A percentile compares a stretch with the other conserved stretches of the same genome.
Conservation (phyloP, 2,797 vertebrate species). For the Taenioides sp. region DNA sequence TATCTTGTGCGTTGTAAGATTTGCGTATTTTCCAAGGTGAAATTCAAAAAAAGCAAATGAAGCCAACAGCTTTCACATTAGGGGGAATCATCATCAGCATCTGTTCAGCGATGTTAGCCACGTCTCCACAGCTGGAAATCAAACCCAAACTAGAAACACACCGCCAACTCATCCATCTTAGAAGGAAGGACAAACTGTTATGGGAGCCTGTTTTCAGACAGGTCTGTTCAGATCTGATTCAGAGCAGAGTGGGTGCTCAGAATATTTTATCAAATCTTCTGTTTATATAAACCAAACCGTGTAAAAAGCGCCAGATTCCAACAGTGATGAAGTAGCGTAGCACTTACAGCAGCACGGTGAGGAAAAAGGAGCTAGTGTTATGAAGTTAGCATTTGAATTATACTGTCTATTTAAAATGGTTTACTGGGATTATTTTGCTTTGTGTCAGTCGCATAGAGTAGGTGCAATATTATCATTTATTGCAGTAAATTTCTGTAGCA, state of each 20-base stretch:
- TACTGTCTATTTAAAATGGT: no score
- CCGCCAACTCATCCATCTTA: conserved; percentile 6
- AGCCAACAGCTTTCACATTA: neutral
- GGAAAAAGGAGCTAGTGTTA: neutral
- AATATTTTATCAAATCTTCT: neutral
- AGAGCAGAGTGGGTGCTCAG: neutral
- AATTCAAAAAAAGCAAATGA: neutral
- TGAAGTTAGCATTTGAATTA: neutral
- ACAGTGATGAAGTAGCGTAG: neutral
- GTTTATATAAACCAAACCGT: neutral
- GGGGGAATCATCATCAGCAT: neutral
- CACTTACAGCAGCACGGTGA: neutral
- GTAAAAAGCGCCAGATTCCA: neutral
- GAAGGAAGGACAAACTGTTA: neutral
- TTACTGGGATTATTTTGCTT: no score
- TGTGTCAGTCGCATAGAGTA: no score
- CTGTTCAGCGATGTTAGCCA: conserved; percentile 7
- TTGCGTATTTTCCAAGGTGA: neutral
- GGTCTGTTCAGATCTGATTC: neutral
- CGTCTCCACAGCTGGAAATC: conserved; percentile 11
- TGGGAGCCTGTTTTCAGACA: neutral
- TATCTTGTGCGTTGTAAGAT: neutral
- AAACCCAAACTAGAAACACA: neutral
- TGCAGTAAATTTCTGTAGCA: no score
- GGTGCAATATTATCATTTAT: no score